phyloP scores from a whole-genome alignment of 2,888 invertebrate species.

The Euphydryas editha region DNA sequence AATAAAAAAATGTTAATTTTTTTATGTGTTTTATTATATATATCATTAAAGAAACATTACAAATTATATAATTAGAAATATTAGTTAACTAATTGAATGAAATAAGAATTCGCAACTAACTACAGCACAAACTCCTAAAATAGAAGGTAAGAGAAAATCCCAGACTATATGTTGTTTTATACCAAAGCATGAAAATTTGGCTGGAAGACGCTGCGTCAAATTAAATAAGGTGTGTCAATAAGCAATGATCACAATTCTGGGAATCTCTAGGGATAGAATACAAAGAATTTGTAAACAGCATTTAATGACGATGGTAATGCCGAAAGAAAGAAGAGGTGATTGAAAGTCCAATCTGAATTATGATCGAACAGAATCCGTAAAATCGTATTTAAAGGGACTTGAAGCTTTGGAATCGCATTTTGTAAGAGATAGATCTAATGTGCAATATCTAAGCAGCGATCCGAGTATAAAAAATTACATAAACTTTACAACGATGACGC shows the following conservation, averaged over 20 bases:
- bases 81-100: too few species aligned
- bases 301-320: slow-evolving; percentile 39
- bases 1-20: slow-evolving; percentile 78
- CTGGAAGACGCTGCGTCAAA: slow-evolving; percentile 16
- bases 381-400: too few species aligned
- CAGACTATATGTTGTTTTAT: slow-evolving; percentile 42
- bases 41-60: not conserved
- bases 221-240: slow-evolving; percentile 40
- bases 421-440: too few species aligned
- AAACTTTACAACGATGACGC: too few species aligned
- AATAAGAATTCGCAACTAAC: too few species aligned
- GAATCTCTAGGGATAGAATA: slow-evolving; percentile 40
- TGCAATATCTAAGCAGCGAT: too few species aligned
- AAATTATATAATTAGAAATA: too few species aligned
- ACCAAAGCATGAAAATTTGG: slow-evolving; percentile 29
- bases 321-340: slow-evolving; percentile 35
- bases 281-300: slow-evolving; percentile 42
- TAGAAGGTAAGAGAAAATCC: slow-evolving; percentile 34
- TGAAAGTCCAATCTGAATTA: too few species aligned
- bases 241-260: slow-evolving; percentile 33
- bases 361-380: too few species aligned
- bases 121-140: slow-evolving; percentile 31
- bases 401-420: too few species aligned
- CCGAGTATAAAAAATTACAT: too few species aligned
- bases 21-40: slow-evolving; percentile 45